Evolutionary conservation across 2,797 vertebrate species (phyloP), one percentile per base, ranked within the genome.

Genomic region (Sebastes oblongus): DNA sequence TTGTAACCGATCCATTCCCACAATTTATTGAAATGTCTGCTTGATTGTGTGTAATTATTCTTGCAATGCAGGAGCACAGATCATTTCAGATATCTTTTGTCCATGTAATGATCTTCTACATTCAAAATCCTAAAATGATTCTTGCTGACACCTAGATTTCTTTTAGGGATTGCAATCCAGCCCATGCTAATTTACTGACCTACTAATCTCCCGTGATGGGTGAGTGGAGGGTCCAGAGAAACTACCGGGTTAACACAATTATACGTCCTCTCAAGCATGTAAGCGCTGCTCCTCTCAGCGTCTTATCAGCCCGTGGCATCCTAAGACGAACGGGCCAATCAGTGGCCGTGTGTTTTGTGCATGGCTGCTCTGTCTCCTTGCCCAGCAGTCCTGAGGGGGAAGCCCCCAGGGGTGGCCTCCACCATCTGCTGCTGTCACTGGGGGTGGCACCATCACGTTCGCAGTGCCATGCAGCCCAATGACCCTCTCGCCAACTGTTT

Each of bases 341-440:
- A 83, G 78, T 77, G 79, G 82, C 83, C 71, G 67, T 78, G 77
- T 83, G 81, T 87, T 83, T 82, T 91, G 80, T 90, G 93, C 90
- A 82, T 91, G 91, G 84, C 83, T 89, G 91, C 87, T 52, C 83
- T 80, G 81, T 81, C 55, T 77, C 66, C 75, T 30, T 89, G 86
- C 80, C 84, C 86, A 83, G 79, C 70, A 82, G 66, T 74, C 87
- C 84, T 32, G 4, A 25, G 75, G 88, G 62, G 60, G 46, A 66
- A 72, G 81, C 83, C 86, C 30, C 7, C 46, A 3, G 20, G 75
- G 75, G 89, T 85, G 56, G 39, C 54, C 72, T 69, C 83, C 83
- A 69, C 93, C 93, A 95, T 94, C 93, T 95, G 94, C 91, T 81
- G 77, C 92, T 83, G 76, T 82, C 82, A 88, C 91, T 73, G 16